These are phyloP conservation scores for Meles meles DNA, from an alignment of 2,113 vertebrate genomes.

Conservation along the genomic window DNA sequence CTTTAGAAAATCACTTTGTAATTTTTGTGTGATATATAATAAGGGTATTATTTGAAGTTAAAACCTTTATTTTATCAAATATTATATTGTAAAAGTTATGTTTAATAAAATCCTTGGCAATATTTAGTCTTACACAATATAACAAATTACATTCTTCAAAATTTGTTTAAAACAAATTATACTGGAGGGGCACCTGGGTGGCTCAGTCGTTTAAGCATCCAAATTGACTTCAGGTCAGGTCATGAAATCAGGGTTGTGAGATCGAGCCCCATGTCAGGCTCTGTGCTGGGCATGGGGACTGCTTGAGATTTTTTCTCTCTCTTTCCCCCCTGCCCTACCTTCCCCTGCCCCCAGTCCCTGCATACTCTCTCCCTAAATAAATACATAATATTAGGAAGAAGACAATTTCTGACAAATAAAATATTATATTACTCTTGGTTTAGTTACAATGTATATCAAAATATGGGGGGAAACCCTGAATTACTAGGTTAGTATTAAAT, in stretches of 20 bases:
- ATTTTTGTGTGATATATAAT: not conserved
- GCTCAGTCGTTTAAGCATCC: too few relatives aligned
- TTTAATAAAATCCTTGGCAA: not conserved
- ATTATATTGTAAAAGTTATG: not conserved
- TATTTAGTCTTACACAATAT: not conserved
- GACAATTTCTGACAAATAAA: not conserved
- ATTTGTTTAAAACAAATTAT: not conserved
- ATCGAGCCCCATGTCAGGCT: too few relatives aligned
- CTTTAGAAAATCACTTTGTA: not conserved
- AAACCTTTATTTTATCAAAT: not conserved
- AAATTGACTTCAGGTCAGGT: too few relatives aligned
- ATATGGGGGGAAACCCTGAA: not conserved
- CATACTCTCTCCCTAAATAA: too few relatives aligned
- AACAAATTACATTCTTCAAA: not conserved
- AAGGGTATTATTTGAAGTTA: not conserved
- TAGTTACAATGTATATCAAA: not conserved
- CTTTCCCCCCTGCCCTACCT: too few relatives aligned
- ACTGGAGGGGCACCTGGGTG: not conserved
- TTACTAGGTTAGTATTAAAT: not conserved
- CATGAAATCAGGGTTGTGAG: too few relatives aligned
- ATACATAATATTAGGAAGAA: not conserved
- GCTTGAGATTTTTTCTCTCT: too few relatives aligned
- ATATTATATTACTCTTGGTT: not conserved
- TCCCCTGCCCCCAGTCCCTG: fast-evolving
- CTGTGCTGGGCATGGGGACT: too few relatives aligned